Evolutionary conservation across 2,888 invertebrate species (phyloP).

Genomic region (Clivina fossor): DNA sequence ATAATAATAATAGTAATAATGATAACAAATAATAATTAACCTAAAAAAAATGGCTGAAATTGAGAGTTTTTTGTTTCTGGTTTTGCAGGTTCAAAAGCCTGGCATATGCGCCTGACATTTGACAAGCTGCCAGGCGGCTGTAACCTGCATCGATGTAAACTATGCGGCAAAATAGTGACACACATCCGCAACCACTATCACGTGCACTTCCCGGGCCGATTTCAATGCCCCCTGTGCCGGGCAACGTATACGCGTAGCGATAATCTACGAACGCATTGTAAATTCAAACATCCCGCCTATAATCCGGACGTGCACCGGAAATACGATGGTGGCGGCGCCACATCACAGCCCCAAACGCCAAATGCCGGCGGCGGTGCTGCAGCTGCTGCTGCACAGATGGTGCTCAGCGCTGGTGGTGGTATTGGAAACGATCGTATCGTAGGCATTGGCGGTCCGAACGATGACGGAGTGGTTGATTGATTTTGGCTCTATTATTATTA

Average conservation of each 20-base stretch:
- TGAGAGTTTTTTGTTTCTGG: too few relatives aligned
- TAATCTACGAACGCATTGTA: slow-evolving; percentile 90
- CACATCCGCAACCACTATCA: slow-evolving; percentile 94
- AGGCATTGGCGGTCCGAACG: slow-evolving; percentile 41
- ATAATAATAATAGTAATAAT: too few relatives aligned
- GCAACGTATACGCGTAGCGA: slow-evolving; percentile 90
- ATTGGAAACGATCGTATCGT: not conserved
- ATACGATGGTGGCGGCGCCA: slow-evolving; percentile 80
- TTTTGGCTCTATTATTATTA: slow-evolving; percentile 52
- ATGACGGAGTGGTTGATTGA: slow-evolving; percentile 55
- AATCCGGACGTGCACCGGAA: slow-evolving; percentile 86
- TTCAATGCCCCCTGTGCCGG: slow-evolving; percentile 88
- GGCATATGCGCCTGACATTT: slow-evolving; percentile 94
- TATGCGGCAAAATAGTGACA: slow-evolving; percentile 92
- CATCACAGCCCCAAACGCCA: slow-evolving; percentile 60
- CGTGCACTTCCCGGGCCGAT: slow-evolving; percentile 90
- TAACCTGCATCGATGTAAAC: slow-evolving; percentile 91
- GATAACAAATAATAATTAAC: too few relatives aligned
- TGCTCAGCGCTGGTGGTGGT: slow-evolving; percentile 43
- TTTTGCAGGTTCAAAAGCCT: slow-evolving; percentile 91
- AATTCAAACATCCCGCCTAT: slow-evolving; percentile 86
- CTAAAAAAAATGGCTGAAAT: too few relatives aligned
- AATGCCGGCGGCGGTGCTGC: slow-evolving; percentile 36
- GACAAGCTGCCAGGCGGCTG: slow-evolving; percentile 90
- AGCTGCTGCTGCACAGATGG: slow-evolving; percentile 33